Evolutionary conservation across 2,797 vertebrate species (phyloP).

Genomic region (Danio tinwini): DNA sequence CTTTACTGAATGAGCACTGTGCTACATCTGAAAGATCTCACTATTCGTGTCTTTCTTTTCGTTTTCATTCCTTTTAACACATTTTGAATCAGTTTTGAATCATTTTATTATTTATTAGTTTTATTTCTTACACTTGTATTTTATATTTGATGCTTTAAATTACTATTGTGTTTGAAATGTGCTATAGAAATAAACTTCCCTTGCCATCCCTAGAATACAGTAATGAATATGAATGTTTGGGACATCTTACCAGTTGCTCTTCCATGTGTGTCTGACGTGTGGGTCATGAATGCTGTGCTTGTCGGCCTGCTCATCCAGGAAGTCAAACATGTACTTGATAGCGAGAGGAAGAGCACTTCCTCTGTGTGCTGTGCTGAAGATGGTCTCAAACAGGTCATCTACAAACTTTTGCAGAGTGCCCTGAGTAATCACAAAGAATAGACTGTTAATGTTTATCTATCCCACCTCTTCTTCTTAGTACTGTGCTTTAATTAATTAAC

Average conservation of each 20-base stretch:
- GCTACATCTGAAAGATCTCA: too few relatives aligned
- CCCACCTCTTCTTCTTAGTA: too few relatives aligned
- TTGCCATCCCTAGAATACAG: neutral
- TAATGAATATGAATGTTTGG: neutral
- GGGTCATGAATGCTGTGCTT: slow-evolving; percentile 96
- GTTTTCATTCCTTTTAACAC: too few relatives aligned
- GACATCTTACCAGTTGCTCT: slow-evolving; percentile 96
- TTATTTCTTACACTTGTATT: too few relatives aligned
- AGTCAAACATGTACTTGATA: slow-evolving; percentile 99
- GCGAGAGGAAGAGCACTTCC: slow-evolving; percentile 95
- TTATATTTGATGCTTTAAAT: too few relatives aligned
- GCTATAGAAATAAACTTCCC: too few relatives aligned
- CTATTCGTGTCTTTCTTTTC: too few relatives aligned
- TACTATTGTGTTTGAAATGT: too few relatives aligned
- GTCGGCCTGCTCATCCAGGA: slow-evolving; percentile 96
- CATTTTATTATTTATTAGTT: too few relatives aligned
- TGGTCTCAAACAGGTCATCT: slow-evolving; percentile 97
- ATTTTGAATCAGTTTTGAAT: too few relatives aligned
- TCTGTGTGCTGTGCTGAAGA: slow-evolving; percentile 97
- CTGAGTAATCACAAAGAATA: slow-evolving; percentile 68
- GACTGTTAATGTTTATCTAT: neutral
- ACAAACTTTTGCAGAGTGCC: slow-evolving; percentile 98
- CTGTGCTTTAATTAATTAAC: neutral
- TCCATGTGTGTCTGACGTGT: slow-evolving; percentile 97
- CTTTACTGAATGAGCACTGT: too few relatives aligned